phyloP scores from a whole-genome alignment of 1,140 invertebrate species.

The Matsumurasca onukii region DNA sequence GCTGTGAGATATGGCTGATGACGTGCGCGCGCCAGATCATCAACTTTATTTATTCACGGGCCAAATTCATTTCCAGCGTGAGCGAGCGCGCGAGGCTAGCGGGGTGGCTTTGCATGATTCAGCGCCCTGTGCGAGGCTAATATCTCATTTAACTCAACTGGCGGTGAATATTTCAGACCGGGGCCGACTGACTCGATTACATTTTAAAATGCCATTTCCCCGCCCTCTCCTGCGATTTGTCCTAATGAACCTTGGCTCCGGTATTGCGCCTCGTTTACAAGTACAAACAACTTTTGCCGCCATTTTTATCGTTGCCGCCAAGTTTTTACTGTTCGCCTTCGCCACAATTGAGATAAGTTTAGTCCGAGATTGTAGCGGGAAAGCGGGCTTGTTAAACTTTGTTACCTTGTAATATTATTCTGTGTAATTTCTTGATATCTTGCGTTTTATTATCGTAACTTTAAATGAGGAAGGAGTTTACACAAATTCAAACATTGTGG shows the following conservation, averaged over 20 bases:
- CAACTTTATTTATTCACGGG: slow-evolving; percentile 25
- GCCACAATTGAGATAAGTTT: slow-evolving; percentile 19
- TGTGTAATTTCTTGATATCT: too few relatives aligned
- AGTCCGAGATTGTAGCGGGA: neutral
- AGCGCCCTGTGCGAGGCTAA: slow-evolving; percentile 24
- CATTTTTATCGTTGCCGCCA: neutral
- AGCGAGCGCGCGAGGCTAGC: neutral
- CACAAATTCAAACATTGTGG: too few relatives aligned
- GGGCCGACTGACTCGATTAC: slow-evolving; percentile 29
- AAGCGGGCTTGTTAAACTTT: slow-evolving; percentile 13
- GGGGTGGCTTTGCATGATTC: slow-evolving; percentile 22
- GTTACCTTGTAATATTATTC: too few relatives aligned
- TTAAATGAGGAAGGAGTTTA: too few relatives aligned
- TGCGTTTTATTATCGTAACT: too few relatives aligned
- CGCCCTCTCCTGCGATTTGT: slow-evolving; percentile 29
- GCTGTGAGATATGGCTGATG: slow-evolving; percentile 18
- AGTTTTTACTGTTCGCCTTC: slow-evolving; percentile 14
- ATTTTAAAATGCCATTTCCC: slow-evolving; percentile 33
- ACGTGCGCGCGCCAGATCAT: slow-evolving; percentile 9
- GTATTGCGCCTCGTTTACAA: slow-evolving; percentile 18
- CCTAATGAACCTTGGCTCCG: slow-evolving; percentile 27
- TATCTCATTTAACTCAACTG: slow-evolving; percentile 31
- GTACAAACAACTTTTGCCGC: slow-evolving; percentile 22
- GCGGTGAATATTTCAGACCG: slow-evolving; percentile 25
- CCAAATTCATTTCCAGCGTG: slow-evolving; percentile 18